Evolutionary conservation across 1,140 invertebrate genomes (phyloP).

Genomic region (Mesaphorura yosii): DNA sequence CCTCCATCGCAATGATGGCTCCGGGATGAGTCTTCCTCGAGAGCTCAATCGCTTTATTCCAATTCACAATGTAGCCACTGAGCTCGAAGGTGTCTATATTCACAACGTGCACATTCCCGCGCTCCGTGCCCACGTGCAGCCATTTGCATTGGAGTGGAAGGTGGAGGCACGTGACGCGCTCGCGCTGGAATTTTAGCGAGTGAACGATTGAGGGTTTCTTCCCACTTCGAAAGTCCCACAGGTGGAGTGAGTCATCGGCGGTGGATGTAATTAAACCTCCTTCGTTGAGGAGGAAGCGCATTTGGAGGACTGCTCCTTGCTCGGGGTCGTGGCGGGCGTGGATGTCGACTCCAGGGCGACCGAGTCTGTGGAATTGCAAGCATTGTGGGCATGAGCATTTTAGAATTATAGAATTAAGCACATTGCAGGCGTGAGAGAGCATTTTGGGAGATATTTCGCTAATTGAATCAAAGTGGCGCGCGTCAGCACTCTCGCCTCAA

Average conservation of each 20-base stretch:
- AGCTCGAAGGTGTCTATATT: conserved; percentile 91
- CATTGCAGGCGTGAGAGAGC: too few relatives aligned
- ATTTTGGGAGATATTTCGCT: too few relatives aligned
- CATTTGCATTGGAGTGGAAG: conserved; percentile 95
- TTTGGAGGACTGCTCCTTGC: conserved; percentile 63
- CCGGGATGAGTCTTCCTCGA: conserved; percentile 91
- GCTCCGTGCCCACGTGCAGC: conserved; percentile 94
- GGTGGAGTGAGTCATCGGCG: conserved; percentile 84
- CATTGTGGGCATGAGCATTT: too few relatives aligned
- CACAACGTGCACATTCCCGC: conserved; percentile 94
- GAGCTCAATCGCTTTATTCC: conserved; percentile 99
- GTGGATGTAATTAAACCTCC: conserved; percentile 88
- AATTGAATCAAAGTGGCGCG: too few relatives aligned
- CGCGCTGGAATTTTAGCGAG: conserved; percentile 90
- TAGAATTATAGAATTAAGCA: too few relatives aligned
- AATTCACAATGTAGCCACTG: conserved; percentile 98
- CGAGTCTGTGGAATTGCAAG: conserved; percentile 63
- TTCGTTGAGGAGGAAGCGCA: conserved; percentile 91
- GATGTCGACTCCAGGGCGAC: conserved; percentile 86
- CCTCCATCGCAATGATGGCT: conserved; percentile 82
- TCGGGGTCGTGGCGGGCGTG: conserved; percentile 74
- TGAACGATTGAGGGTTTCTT: conserved; percentile 90
- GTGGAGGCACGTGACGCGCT: conserved; percentile 86
- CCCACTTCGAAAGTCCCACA: conserved; percentile 79
- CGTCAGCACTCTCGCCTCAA: too few relatives aligned